Evolutionary conservation across 2,888 invertebrate genomes (phyloP).

Genomic region (Anodontia alba): DNA sequence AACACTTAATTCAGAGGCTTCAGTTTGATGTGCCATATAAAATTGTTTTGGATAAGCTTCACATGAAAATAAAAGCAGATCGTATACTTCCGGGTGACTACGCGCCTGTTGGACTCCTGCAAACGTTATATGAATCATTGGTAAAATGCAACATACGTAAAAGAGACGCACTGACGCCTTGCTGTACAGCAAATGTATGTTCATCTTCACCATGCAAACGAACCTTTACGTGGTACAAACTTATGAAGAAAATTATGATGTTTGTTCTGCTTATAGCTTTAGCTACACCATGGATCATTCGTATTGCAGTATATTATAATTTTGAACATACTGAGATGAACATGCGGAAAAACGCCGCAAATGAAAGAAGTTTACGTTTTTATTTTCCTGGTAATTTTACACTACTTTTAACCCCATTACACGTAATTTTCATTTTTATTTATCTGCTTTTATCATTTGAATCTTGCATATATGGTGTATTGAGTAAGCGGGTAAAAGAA

Average conservation of each 20-base stretch:
- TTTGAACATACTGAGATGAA: slow-evolving; percentile 72
- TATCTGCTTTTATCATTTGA: slow-evolving; percentile 76
- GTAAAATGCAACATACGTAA: slow-evolving; percentile 76
- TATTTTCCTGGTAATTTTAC: slow-evolving; percentile 75
- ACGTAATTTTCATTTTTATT: slow-evolving; percentile 75
- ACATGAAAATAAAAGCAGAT: slow-evolving; percentile 64
- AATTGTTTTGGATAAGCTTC: slow-evolving; percentile 55
- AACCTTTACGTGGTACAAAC: slow-evolving; percentile 65
- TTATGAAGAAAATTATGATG: slow-evolving; percentile 65
- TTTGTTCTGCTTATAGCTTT: slow-evolving; percentile 65
- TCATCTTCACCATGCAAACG: slow-evolving; percentile 30
- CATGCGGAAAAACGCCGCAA: slow-evolving; percentile 55
- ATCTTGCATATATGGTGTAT: slow-evolving; percentile 66
- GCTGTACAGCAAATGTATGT: slow-evolving; percentile 68
- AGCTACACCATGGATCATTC: slow-evolving; percentile 72
- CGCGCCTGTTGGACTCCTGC: slow-evolving; percentile 71
- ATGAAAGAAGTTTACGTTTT: slow-evolving; percentile 36
- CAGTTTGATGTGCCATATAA: slow-evolving; percentile 34
- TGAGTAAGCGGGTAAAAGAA: slow-evolving; percentile 61
- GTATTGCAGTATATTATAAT: slow-evolving; percentile 70
- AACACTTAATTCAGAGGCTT: slow-evolving; percentile 38
- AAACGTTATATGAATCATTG: slow-evolving; percentile 71
- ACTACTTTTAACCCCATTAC: slow-evolving; percentile 77
- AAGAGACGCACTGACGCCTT: slow-evolving; percentile 65
- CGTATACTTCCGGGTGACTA: slow-evolving; percentile 65